These are phyloP conservation scores for Prinia subflava DNA, from an alignment of 2,113 vertebrate species.

Conservation along the genomic window DNA sequence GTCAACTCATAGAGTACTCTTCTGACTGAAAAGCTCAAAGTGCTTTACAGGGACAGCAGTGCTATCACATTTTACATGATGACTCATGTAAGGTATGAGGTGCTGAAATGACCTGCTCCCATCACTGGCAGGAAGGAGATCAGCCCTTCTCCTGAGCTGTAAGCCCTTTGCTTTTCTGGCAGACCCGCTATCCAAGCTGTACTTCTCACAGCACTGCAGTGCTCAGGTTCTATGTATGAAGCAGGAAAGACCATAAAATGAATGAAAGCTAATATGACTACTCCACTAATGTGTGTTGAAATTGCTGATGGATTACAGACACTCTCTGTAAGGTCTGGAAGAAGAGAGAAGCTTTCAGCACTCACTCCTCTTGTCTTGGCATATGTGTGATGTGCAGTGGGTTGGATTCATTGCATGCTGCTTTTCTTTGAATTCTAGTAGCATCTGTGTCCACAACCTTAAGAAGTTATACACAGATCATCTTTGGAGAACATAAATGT, in stretches of 20 bases:
- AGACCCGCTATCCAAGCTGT: neutral
- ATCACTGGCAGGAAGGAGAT: neutral
- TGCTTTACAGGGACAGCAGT: neutral
- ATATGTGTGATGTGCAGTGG: neutral
- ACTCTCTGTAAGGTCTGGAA: neutral
- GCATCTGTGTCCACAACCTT: neutral
- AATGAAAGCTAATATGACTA: neutral
- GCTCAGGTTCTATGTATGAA: neutral
- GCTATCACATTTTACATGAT: neutral
- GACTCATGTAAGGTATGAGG: neutral
- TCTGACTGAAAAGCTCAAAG: neutral
- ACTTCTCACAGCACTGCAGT: fast-evolving
- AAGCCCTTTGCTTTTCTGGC: neutral
- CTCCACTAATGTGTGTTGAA: neutral
- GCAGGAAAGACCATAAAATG: neutral
- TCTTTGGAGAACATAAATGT: neutral
- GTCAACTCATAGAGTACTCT: neutral
- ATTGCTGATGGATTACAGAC: neutral
- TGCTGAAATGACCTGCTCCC: neutral
- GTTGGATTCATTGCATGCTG: neutral
- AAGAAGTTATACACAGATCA: neutral
- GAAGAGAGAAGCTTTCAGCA: neutral
- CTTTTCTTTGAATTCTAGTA: neutral
- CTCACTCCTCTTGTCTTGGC: neutral
- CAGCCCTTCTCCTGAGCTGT: neutral